Conservation (phyloP, 1,140 invertebrate genomes). For the Teleogryllus occipitalis region DNA sequence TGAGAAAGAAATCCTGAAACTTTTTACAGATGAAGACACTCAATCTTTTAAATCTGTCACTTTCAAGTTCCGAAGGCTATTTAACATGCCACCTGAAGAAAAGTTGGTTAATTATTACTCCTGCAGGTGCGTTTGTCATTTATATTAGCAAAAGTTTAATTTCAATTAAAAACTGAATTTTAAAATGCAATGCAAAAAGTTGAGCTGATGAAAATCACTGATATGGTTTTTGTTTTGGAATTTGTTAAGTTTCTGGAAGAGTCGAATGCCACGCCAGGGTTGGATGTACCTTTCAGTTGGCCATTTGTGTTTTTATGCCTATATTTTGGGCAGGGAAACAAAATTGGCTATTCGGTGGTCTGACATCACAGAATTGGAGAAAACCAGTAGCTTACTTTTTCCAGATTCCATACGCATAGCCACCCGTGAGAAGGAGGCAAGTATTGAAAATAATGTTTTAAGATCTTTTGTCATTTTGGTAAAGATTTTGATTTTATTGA, state of each 20-base stretch:
- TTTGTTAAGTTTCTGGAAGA: conserved; percentile 78
- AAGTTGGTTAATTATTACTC: conserved; percentile 92
- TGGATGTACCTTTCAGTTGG: conserved; percentile 94
- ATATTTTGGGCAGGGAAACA: conserved; percentile 83
- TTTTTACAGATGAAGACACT: conserved; percentile 67
- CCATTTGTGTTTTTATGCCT: conserved; percentile 93
- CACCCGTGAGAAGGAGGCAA: conserved; percentile 67
- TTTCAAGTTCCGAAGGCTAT: conserved; percentile 80
- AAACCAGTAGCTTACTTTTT: conserved; percentile 69
- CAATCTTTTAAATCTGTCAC: conserved; percentile 70
- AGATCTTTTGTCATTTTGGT: too few relatives aligned
- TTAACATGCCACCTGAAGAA: conserved; percentile 86
- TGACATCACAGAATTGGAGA: conserved; percentile 63
- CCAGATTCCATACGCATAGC: conserved; percentile 79
- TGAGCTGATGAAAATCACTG: too few relatives aligned
- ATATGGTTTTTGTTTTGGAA: conserved; percentile 37
- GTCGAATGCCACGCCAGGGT: conserved; percentile 83
- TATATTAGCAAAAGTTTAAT: too few relatives aligned
- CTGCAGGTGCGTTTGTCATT: conserved; percentile 59
- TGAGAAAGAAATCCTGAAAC: conserved; percentile 18
- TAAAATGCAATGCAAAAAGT: too few relatives aligned
- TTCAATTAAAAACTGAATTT: too few relatives aligned
- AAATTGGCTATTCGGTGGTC: conserved; percentile 81
- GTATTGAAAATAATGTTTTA: conserved; percentile 9
- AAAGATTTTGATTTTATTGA: too few relatives aligned